Percentiles rank a stretch among this genome's conserved stretches.
These are phyloP conservation scores for Periophthalmus modestus DNA, from an alignment of 2,113 vertebrate genomes.

Conservation along the genomic window DNA sequence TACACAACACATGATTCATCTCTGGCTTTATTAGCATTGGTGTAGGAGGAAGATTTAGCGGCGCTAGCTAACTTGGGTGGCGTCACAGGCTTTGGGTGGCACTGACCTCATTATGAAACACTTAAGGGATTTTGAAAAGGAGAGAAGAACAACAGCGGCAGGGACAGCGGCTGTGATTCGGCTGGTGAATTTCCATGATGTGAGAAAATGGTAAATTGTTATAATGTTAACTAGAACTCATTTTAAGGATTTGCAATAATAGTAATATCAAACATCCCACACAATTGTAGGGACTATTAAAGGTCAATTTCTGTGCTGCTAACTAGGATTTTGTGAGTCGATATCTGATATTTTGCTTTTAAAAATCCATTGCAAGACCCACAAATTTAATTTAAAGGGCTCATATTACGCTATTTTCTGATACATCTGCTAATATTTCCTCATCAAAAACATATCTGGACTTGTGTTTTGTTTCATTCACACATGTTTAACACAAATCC, in stretches of 20 bases:
- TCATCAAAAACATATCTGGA: too few species aligned
- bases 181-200: not conserved
- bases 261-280: too few species aligned
- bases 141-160: not conserved
- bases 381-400: too few species aligned
- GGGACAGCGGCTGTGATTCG: not conserved
- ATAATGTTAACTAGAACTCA: not conserved
- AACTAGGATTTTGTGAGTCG: too few species aligned
- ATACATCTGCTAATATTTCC: too few species aligned
- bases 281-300: too few species aligned
- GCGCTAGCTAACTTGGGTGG: slow-evolving; percentile 25
- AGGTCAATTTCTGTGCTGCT: too few species aligned
- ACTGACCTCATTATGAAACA: slow-evolving; percentile 17
- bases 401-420: too few species aligned
- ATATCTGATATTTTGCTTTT: too few species aligned
- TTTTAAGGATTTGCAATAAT: not conserved
- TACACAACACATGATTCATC: slow-evolving; percentile 63
- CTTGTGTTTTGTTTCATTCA: too few species aligned
- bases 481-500: too few species aligned
- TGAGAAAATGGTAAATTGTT: not conserved
- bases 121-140: not conserved
- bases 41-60: slow-evolving; percentile 44
- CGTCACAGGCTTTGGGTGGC: slow-evolving; percentile 24
- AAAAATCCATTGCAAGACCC: too few species aligned
- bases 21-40: slow-evolving; percentile 44